Evolutionary conservation across 2,888 invertebrate genomes (phyloP).

Genomic region (Morinoia aosen): DNA sequence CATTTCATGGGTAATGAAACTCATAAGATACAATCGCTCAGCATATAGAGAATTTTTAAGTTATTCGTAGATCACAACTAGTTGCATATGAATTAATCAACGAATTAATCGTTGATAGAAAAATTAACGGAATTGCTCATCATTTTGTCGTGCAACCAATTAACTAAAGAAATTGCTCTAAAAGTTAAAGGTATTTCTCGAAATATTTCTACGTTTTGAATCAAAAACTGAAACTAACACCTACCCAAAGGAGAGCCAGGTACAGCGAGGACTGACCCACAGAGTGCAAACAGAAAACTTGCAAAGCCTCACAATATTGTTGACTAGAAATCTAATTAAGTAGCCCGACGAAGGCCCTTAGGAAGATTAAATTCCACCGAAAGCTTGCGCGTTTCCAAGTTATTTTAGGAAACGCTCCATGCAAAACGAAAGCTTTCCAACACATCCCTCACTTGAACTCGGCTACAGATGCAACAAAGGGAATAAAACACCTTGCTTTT

Average conservation of each 20-base stretch:
- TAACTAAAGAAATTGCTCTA: not conserved
- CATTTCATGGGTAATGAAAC: not conserved
- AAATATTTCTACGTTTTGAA: not conserved
- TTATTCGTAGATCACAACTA: not conserved
- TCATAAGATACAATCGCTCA: not conserved
- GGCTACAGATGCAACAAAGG: slow-evolving; percentile 20
- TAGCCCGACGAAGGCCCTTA: slow-evolving; percentile 33
- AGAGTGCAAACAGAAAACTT: not conserved
- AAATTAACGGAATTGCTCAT: not conserved
- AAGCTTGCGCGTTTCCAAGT: not conserved
- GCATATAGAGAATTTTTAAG: not conserved
- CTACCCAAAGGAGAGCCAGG: not conserved
- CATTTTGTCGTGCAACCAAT: not conserved
- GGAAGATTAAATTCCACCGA: slow-evolving; percentile 49
- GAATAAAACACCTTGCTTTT: not conserved
- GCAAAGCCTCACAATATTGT: slow-evolving; percentile 24
- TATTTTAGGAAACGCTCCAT: slow-evolving; percentile 37
- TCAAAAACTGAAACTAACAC: not conserved
- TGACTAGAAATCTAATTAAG: slow-evolving; percentile 43
- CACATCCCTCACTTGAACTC: slow-evolving; percentile 22
- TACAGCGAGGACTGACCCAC: not conserved
- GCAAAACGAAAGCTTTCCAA: slow-evolving; percentile 28
- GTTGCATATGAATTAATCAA: not conserved
- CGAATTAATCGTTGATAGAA: not conserved
- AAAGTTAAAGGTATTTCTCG: not conserved